Percentiles rank a stretch among this genome's conserved stretches.
phyloP scores from a whole-genome alignment of 1,140 invertebrate genomes.

The Meloidogyne chitwoodi region DNA sequence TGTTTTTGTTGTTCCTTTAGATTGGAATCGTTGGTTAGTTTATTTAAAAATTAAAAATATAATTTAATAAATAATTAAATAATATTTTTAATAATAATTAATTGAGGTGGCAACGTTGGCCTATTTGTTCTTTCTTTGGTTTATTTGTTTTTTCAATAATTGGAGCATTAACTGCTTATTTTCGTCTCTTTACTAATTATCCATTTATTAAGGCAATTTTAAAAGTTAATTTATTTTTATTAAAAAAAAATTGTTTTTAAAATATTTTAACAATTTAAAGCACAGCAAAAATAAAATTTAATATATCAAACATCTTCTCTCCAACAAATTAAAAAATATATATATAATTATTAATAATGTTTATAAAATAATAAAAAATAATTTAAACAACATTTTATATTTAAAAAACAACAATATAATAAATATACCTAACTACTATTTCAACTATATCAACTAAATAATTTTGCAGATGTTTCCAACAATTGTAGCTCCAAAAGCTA shows the following conservation, averaged over 20 bases:
- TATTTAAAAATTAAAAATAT: too few relatives aligned
- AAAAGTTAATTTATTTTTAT: too few relatives aligned
- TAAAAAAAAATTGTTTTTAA: too few relatives aligned
- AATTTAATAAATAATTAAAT: background rate
- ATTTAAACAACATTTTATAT: background rate
- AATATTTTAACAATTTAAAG: too few relatives aligned
- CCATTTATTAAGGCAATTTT: background rate
- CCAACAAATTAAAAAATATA: too few relatives aligned
- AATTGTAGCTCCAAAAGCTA: background rate
- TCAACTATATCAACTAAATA: background rate
- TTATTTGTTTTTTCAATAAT: slow-evolving; percentile 25
- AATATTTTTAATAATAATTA: background rate
- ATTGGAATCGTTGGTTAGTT: slow-evolving; percentile 79
- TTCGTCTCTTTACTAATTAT: slow-evolving; percentile 21
- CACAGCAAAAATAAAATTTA: too few relatives aligned
- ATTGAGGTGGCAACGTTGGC: slow-evolving; percentile 23
- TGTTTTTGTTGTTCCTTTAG: slow-evolving; percentile 78
- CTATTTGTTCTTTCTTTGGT: slow-evolving; percentile 45
- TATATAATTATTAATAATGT: background rate
- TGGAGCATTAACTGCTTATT: slow-evolving; percentile 13
- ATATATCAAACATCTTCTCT: too few relatives aligned
- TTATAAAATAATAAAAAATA: background rate
- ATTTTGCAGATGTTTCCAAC: background rate
- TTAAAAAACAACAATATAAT: background rate
- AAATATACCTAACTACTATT: background rate